Percentiles rank a stretch among this genome's conserved stretches.
Evolutionary conservation across 2,113 vertebrate species (phyloP).

Genomic region (Butastur rufipennis): DNA sequence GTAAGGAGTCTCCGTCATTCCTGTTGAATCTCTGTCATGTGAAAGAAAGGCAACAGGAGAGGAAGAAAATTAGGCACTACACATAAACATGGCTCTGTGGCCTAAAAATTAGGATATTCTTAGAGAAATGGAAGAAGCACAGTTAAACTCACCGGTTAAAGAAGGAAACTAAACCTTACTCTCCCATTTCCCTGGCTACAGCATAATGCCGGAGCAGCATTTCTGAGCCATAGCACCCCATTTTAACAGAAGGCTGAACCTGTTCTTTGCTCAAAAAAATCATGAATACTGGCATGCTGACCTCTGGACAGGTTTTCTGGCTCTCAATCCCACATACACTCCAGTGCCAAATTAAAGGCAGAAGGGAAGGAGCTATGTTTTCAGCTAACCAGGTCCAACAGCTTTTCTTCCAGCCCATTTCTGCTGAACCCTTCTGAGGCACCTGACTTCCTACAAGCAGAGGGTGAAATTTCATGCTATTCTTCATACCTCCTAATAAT

Average conservation of each 20-base stretch:
- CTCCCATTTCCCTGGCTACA: neutral
- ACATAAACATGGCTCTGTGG: neutral
- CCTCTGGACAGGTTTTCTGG: neutral
- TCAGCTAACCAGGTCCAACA: neutral
- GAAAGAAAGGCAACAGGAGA: neutral
- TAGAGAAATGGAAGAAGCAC: neutral
- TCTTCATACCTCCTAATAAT: neutral
- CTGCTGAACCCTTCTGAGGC: neutral
- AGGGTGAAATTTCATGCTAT: neutral
- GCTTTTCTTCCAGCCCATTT: neutral
- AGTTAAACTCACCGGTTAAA: neutral
- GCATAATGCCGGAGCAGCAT: neutral
- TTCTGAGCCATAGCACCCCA: neutral
- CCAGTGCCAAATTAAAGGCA: neutral
- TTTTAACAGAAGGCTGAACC: neutral
- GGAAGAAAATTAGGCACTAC: neutral
- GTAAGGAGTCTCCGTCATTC: neutral
- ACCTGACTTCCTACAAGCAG: neutral
- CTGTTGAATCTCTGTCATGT: neutral
- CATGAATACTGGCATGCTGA: neutral
- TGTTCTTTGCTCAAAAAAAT: neutral
- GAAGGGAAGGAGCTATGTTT: neutral
- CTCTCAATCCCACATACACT: neutral
- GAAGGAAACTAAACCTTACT: neutral
- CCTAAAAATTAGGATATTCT: neutral